Evolutionary conservation across 2,797 vertebrate genomes (phyloP).

Genomic region (Periparus ater): DNA sequence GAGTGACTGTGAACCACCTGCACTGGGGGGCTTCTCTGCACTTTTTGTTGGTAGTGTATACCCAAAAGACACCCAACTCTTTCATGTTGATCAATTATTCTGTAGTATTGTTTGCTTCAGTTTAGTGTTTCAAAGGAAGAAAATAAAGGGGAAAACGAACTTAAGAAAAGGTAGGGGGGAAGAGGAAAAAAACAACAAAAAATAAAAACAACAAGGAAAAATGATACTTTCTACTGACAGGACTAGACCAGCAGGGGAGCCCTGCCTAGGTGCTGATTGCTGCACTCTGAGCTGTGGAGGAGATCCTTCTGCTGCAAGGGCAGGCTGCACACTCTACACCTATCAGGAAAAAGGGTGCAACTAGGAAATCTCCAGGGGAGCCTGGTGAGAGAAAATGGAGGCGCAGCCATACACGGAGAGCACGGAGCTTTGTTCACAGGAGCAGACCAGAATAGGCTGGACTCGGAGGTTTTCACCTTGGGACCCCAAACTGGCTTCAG

Average conservation of each 20-base stretch:
- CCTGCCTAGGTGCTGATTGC: neutral
- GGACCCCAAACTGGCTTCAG: neutral
- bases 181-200: too few species aligned
- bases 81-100: neutral
- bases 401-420: rapidly evolving
- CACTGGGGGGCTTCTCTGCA: neutral
- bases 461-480: neutral
- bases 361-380: too few species aligned
- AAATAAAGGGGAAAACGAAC: too few species aligned
- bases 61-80: neutral
- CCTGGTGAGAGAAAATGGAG: neutral
- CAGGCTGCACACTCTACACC: rapidly evolving
- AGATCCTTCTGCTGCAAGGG: neutral
- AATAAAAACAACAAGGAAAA: neutral
- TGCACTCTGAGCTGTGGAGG: rapidly evolving
- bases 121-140: neutral
- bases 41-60: neutral
- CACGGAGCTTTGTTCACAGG: neutral
- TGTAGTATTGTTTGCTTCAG: neutral
- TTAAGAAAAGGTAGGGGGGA: rapidly evolving
- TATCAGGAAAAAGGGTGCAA: neutral
- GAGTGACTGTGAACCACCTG: neutral
- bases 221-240: neutral
- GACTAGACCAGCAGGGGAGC: neutral
- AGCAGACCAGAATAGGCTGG: neutral